Base-by-base conservation (phyloP, 92 coral and sea anemone species). In the Phenganax subtilis region DNA sequence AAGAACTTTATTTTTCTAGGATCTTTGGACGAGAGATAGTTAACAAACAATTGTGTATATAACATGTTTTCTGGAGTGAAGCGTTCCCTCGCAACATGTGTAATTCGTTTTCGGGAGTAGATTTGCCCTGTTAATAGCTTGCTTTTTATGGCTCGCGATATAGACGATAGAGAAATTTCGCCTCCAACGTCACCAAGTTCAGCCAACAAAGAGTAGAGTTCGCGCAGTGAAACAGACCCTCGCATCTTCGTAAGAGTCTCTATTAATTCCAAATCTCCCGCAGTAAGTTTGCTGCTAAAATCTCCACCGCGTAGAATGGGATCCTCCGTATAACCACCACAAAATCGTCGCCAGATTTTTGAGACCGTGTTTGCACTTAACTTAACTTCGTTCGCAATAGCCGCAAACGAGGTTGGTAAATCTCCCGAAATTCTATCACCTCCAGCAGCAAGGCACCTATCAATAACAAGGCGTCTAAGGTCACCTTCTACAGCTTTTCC, bases 121-220 rank as follows among this genome's bases (percentile, higher is more conserved):
- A 16, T 63, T 54, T 57, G 53, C 82, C 86, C 84, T 0, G 89
- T 74, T 11, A 57, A 47, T 47, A 82, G 31, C 54, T 69, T 82
- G 77, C 60, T 52, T 75, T 76, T 76, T 9, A 82, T 82, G 14
- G 89, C 89, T 51, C 57, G 47, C 2, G 80, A 82, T 52, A 86
- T 54, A 0, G 75, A 54, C 12, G 87, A 76, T 1, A 82, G 62
- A 8, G 84, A 75, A 59, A 82, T 87, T 27, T 81, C 84, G 51
- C 73, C 73, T 52, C 64, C 61, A 59, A 76, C 61, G 37, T 76
- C 84, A 57, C 87, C 85, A 10, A 77, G 30, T 6, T 84, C 73
- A 52, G 72, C 56, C 28, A 84, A 62, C 31, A 31, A 61, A n/a
- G 60, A 72, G 17, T 69, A 57, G 29, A 87, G 47, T 71, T 87